Base-by-base conservation (phyloP, 2,797 vertebrate species). In the Moxostoma hubbsi region DNA sequence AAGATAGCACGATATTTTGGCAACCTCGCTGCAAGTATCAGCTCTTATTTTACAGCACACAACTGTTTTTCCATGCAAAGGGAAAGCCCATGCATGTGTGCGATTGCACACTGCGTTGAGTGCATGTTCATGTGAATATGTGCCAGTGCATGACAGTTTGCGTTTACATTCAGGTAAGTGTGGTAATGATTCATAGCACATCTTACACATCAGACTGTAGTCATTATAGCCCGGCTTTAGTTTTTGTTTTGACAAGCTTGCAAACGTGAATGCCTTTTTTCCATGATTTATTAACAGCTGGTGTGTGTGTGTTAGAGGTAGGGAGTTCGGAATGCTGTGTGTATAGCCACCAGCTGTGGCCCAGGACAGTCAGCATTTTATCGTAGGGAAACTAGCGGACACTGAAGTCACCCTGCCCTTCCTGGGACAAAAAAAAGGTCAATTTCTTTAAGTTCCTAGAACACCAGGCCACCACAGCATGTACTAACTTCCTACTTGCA, bases 1-100 rank as follows among this genome's bases (percentile, higher is more conserved):
- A 93, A 93, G 87, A 93, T 83, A 89, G 88, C 45, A 65, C 82
- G 87, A 74, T 9, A 63, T 86, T 91, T 87, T 92, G 86, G 90
- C 89, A 89, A 89, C 78, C 79, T 67, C 65, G 80, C 79, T 89
- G 87, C 88, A 85, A 85, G 85, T 82, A 86, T 93, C 90, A 92
- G 92, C 90, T 84, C 81, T 80, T 61, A 43, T 73, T 72, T 24
- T 61, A 68, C 49, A 75, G 73, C 49, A 11, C 69, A 67, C 51
- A 55, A 65, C 16, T 74, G 81, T 75, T 68, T 81, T 76, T 84
- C 86, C 82, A 81, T 79, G 81, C 63, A 76, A 73, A 54, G 16
- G 18, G 47, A 61, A 75, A 58, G 54, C 18, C 36, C 16, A 51
- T 36, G 36, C 36, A 36, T 36, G 36, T 36, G 36, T 36, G 36